These are phyloP conservation scores for Melanotaenia maccullochi DNA, from an alignment of 2,797 vertebrate genomes.

Conservation along the genomic window DNA sequence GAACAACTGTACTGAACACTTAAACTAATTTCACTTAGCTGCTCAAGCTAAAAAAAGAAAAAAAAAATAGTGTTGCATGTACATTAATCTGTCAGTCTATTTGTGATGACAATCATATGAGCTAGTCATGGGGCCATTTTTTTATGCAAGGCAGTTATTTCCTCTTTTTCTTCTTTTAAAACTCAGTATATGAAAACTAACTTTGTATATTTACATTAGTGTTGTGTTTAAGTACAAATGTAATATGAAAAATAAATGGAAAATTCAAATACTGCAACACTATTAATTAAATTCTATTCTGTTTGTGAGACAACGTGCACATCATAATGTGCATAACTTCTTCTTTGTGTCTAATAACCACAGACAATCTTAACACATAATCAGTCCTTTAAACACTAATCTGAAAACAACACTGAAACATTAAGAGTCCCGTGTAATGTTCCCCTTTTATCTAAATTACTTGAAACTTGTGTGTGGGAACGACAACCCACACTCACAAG, in stretches of 20 bases:
- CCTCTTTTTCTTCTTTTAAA: background rate
- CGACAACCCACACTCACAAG: background rate
- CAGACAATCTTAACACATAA: background rate
- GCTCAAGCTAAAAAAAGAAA: background rate
- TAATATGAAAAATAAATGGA: background rate
- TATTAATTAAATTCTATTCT: too few relatives aligned
- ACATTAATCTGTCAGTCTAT: background rate
- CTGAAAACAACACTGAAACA: constrained; percentile 8
- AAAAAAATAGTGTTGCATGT: background rate
- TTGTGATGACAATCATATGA: background rate
- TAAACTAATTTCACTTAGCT: background rate
- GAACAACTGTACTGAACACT: background rate
- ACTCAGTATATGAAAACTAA: background rate
- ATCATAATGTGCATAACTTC: background rate
- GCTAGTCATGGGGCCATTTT: background rate
- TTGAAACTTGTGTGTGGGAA: constrained; percentile 5
- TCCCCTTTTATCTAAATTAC: constrained; percentile 32
- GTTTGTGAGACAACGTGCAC: too few relatives aligned
- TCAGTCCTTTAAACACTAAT: background rate
- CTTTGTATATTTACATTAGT: too few relatives aligned
- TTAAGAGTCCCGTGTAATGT: background rate
- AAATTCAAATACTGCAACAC: too few relatives aligned
- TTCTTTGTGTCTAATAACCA: background rate
- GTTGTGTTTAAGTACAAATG: background rate
- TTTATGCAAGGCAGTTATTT: background rate